These are phyloP conservation scores for Trididemnum miniatum DNA, from an alignment of 23 tunicate species.

Conservation along the genomic window DNA sequence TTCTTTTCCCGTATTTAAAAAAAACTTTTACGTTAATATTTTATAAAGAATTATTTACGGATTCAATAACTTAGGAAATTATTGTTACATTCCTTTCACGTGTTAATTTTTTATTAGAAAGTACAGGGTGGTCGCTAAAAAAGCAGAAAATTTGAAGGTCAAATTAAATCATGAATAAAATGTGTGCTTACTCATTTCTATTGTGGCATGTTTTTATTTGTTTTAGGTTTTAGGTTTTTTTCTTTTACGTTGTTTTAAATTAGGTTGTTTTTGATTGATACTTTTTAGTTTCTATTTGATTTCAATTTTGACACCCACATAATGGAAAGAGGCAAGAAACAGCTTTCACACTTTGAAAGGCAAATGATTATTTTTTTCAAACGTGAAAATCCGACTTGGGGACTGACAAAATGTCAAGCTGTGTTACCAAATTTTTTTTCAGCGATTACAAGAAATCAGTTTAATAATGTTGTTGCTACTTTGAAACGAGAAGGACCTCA, in stretches of 20 bases:
- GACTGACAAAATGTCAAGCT: conserved; percentile 35
- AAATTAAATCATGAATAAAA: conserved; percentile 15
- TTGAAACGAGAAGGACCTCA: conserved; percentile 35
- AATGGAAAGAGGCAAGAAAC: conserved; percentile 32
- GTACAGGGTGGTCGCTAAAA: conserved; percentile 14
- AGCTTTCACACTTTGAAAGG: conserved; percentile 36
- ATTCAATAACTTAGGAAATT: no score
- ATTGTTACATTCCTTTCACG: no score
- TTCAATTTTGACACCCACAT: conserved; percentile 34
- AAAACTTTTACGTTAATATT: no score
- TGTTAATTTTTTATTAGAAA: no score
- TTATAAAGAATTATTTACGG: no score
- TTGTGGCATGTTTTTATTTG: neutral
- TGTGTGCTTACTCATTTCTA: conserved; percentile 26
- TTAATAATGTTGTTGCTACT: conserved; percentile 31
- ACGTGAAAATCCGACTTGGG: conserved; percentile 33
- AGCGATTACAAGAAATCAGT: conserved; percentile 26
- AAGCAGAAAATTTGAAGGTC: conserved; percentile 18
- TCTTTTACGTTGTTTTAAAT: no score
- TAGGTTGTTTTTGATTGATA: conserved; percentile 32
- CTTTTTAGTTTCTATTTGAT: conserved; percentile 25
- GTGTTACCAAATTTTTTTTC: conserved; percentile 35
- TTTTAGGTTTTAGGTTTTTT: conserved; percentile 7
- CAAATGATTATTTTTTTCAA: conserved; percentile 30
- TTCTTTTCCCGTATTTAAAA: no score